These are phyloP conservation scores for Diplazon laetatorius DNA, from an alignment of 2,888 invertebrate species.

Conservation along the genomic window DNA sequence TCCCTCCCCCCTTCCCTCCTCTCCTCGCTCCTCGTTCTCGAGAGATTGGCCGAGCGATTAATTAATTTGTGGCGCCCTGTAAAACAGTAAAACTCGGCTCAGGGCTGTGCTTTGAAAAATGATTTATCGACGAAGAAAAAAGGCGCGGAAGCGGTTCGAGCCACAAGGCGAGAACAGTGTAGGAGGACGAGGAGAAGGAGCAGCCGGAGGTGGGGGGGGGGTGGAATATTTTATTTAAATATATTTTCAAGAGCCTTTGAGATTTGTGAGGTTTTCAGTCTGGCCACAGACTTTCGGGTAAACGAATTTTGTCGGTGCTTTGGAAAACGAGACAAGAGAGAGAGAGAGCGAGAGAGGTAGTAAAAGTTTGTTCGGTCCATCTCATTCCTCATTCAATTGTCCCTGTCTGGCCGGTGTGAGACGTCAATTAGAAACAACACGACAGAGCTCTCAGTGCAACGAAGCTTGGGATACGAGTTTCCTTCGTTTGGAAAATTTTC, in stretches of 20 bases:
- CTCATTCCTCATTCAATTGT: conserved; percentile 15
- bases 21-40: conserved; percentile 13
- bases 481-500: not conserved
- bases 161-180: no score
- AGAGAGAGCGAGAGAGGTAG: no score
- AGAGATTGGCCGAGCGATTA: conserved; percentile 43
- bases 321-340: no score
- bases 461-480: conserved; percentile 33
- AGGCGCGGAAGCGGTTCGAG: conserved; percentile 4
- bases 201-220: no score
- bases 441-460: conserved; percentile 75
- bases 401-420: conserved; percentile 61
- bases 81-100: conserved; percentile 20
- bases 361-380: conserved; percentile 10
- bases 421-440: conserved; percentile 77
- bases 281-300: no score
- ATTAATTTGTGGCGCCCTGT: conserved; percentile 37
- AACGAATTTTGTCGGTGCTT: conserved; percentile 49
- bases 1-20: no score
- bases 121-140: conserved; percentile 44
- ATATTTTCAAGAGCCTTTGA: conserved; percentile 16
- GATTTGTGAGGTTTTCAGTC: not conserved
- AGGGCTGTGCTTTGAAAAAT: conserved; percentile 31
- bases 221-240: no score
- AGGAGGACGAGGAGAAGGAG: no score